Percentiles rank a stretch among this genome's conserved stretches.
phyloP scores from a whole-genome alignment of 1,140 invertebrate genomes.

The Venturia canescens region DNA sequence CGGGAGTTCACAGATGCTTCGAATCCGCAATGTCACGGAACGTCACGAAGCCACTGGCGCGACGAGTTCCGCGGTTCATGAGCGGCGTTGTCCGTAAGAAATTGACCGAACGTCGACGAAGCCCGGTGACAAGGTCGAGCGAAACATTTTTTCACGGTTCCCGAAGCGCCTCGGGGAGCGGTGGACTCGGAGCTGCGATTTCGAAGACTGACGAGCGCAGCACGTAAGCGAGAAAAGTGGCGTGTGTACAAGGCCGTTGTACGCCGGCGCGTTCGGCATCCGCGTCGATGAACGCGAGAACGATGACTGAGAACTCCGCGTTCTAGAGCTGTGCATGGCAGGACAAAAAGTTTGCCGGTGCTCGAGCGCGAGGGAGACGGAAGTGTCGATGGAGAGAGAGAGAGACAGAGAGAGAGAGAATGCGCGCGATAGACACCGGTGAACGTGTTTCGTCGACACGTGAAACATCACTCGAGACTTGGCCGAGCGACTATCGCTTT shows the following conservation, averaged over 20 bases:
- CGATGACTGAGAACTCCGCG: slow-evolving; percentile 33
- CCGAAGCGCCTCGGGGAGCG: too few relatives aligned
- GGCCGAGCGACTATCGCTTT: not conserved
- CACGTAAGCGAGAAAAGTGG: not conserved
- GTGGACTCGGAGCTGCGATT: not conserved
- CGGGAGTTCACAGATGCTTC: too few relatives aligned
- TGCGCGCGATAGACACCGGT: not conserved
- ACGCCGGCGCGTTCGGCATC: slow-evolving; percentile 37
- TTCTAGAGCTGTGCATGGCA: not conserved
- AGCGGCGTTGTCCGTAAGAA: too few relatives aligned
- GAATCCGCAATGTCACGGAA: too few relatives aligned
- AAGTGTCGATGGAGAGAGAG: not conserved
- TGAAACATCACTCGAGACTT: not conserved
- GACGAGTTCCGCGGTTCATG: too few relatives aligned
- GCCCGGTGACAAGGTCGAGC: too few relatives aligned
- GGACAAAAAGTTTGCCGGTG: slow-evolving; percentile 22
- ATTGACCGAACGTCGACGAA: too few relatives aligned
- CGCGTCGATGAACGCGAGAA: slow-evolving; percentile 40
- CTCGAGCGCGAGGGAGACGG: not conserved
- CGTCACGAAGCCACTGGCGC: too few relatives aligned
- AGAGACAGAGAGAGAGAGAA: slow-evolving; percentile 14
- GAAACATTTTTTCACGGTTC: too few relatives aligned
- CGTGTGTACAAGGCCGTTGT: not conserved
- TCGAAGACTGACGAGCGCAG: not conserved
- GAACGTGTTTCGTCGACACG: slow-evolving; percentile 17